Evolutionary conservation across 2,113 vertebrate species (phyloP).

Genomic region (Elaphurus davidianus): DNA sequence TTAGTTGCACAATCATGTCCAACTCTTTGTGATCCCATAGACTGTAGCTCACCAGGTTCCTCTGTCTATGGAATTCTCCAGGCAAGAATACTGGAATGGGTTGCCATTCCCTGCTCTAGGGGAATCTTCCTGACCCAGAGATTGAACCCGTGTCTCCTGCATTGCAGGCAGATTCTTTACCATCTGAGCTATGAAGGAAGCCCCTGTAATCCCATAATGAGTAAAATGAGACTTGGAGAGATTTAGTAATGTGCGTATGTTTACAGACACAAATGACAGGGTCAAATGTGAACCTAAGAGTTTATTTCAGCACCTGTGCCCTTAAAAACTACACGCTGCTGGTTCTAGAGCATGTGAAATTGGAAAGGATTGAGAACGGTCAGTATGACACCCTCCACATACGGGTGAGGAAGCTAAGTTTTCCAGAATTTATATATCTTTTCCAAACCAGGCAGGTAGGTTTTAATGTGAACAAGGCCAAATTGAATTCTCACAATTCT

Average conservation of each 20-base stretch:
- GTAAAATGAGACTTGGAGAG: not conserved
- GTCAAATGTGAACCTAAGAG: not conserved
- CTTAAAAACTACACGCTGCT: not conserved
- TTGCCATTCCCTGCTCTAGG: not conserved
- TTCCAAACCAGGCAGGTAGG: not conserved
- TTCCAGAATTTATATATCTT: not conserved
- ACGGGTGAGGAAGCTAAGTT: not conserved
- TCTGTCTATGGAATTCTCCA: not conserved
- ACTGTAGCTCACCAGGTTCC: not conserved
- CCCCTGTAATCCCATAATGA: not conserved
- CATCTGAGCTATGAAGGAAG: not conserved
- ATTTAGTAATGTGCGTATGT: not conserved
- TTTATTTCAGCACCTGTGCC: not conserved
- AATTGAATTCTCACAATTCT: not conserved
- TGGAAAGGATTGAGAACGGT: not conserved
- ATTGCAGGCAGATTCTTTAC: not conserved
- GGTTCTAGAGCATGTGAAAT: not conserved
- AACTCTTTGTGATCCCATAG: not conserved
- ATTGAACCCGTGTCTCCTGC: not conserved
- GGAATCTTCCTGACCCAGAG: not conserved
- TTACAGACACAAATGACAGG: not conserved
- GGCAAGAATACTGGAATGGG: not conserved
- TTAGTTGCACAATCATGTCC: not conserved
- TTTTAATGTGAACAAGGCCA: not conserved
- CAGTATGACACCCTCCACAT: not conserved